A percentile compares a stretch with the other conserved stretches of the same genome.
Evolutionary conservation across 1,140 invertebrate species (phyloP).

Genomic region (Mycetomoellerius zeteki): DNA sequence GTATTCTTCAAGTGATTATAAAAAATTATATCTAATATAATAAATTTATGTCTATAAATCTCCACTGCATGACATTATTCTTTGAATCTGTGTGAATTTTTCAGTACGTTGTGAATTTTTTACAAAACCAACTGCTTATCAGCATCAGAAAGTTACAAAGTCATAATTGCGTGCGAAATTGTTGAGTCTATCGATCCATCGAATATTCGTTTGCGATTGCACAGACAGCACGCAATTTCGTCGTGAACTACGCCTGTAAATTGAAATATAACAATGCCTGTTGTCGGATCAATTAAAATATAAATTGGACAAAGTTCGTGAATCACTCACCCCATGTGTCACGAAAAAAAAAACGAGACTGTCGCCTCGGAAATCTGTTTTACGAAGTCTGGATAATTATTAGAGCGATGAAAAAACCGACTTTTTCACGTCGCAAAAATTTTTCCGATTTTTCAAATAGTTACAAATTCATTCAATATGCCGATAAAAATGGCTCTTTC

Average conservation of each 20-base stretch:
- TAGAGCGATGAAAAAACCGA: constrained; percentile 38
- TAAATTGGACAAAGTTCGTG: constrained; percentile 79
- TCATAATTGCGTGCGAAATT: constrained; percentile 58
- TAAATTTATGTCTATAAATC: not conserved
- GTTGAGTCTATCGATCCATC: constrained; percentile 41
- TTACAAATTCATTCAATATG: constrained; percentile 19
- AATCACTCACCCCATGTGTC: constrained; percentile 58
- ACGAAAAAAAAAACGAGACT: constrained; percentile 42
- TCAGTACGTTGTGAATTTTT: constrained; percentile 6
- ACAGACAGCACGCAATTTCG: constrained; percentile 72
- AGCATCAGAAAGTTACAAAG: constrained; percentile 29
- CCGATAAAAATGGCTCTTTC: constrained; percentile 21
- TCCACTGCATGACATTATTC: not conserved
- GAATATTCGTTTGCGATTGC: constrained; percentile 49
- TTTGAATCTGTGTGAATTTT: not conserved
- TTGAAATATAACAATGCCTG: constrained; percentile 76
- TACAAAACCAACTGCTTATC: constrained; percentile 28
- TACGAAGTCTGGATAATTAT: constrained; percentile 54
- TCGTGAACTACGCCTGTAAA: constrained; percentile 77
- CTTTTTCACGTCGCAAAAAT: constrained; percentile 31
- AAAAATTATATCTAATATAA: too few species aligned
- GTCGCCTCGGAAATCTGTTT: constrained; percentile 54
- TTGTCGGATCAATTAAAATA: constrained; percentile 80
- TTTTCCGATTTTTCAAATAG: constrained; percentile 46
- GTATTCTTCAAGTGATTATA: not conserved